These are phyloP conservation scores for Alsophila aescularia DNA, from an alignment of 2,888 invertebrate species.

Conservation along the genomic window DNA sequence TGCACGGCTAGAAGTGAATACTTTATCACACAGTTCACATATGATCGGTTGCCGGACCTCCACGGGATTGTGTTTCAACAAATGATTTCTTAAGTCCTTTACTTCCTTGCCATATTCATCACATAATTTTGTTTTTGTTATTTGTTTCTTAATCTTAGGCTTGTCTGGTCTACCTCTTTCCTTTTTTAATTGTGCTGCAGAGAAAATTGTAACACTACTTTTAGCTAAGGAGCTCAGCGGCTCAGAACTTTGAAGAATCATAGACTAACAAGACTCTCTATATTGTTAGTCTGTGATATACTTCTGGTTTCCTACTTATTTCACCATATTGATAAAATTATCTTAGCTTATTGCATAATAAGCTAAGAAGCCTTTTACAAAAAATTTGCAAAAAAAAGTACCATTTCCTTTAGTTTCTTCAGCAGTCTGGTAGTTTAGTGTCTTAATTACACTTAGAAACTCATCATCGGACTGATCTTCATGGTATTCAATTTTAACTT, in stretches of 20 bases:
- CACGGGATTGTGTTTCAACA: slow-evolving; percentile 49
- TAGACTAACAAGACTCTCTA: no score
- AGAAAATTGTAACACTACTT: neutral
- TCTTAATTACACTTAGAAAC: slow-evolving; percentile 60
- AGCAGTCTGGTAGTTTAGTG: slow-evolving; percentile 56
- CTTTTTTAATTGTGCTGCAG: slow-evolving; percentile 41
- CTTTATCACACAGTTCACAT: slow-evolving; percentile 64
- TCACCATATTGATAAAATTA: no score
- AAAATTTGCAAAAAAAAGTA: slow-evolving; percentile 19
- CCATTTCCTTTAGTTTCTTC: slow-evolving; percentile 56
- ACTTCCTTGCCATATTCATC: slow-evolving; percentile 70
- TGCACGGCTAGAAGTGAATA: slow-evolving; percentile 53
- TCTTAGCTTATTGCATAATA: no score
- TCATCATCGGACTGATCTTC: slow-evolving; percentile 56
- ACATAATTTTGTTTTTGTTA: slow-evolving; percentile 51
- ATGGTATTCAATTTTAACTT: slow-evolving; percentile 20
- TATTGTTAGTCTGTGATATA: no score
- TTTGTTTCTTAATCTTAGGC: slow-evolving; percentile 1
- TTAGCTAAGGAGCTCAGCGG: no score
- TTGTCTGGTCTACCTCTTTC: slow-evolving; percentile 43
- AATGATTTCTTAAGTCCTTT: slow-evolving; percentile 58
- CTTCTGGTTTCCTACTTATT: no score
- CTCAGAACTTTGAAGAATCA: no score
- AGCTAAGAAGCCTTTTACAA: no score
- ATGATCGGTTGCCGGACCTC: slow-evolving; percentile 45